Percentiles rank a stretch among this genome's conserved stretches.
phyloP scores from a whole-genome alignment of 1,140 invertebrate species.

The Fopius arisanus region DNA sequence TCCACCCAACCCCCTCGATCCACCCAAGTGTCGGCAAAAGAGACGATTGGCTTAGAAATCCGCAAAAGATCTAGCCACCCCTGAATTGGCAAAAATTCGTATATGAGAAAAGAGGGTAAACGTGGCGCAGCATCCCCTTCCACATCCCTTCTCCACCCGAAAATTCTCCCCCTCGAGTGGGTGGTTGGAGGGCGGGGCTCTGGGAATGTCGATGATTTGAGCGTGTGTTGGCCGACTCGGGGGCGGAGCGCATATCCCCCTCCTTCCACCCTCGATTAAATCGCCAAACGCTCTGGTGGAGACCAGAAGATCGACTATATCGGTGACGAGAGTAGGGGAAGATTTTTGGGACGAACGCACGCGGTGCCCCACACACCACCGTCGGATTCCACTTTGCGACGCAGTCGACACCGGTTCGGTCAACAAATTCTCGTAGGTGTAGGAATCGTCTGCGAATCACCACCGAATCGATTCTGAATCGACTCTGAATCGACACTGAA shows the following conservation, averaged over 20 bases:
- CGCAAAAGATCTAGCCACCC: not conserved
- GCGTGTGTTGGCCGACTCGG: not conserved
- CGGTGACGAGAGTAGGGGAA: conserved; percentile 33
- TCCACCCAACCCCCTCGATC: not conserved
- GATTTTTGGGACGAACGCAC: conserved; percentile 44
- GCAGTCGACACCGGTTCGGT: conserved; percentile 32
- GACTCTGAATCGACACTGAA: too few relatives aligned
- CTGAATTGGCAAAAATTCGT: not conserved
- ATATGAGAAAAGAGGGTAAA: conserved; percentile 10
- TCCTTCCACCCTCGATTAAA: too few relatives aligned
- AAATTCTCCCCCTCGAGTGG: not conserved
- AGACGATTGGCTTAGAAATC: conserved; percentile 18
- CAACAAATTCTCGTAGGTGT: not conserved
- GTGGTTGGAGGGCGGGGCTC: conserved; percentile 18
- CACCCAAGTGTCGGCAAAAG: not conserved
- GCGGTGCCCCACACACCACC: conserved; percentile 39
- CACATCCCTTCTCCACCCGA: not conserved
- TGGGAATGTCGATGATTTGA: conserved; percentile 13
- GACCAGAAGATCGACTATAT: conserved; percentile 5
- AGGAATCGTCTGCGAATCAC: too few relatives aligned
- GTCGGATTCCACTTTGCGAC: conserved; percentile 46
- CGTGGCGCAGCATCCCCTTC: conserved; percentile 18
- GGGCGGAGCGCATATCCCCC: conserved; percentile 26
- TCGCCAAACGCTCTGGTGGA: conserved; percentile 3
- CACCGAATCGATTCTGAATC: too few relatives aligned